Base-by-base conservation (phyloP, 2,888 invertebrate genomes). In the Oasisia sp. region DNA sequence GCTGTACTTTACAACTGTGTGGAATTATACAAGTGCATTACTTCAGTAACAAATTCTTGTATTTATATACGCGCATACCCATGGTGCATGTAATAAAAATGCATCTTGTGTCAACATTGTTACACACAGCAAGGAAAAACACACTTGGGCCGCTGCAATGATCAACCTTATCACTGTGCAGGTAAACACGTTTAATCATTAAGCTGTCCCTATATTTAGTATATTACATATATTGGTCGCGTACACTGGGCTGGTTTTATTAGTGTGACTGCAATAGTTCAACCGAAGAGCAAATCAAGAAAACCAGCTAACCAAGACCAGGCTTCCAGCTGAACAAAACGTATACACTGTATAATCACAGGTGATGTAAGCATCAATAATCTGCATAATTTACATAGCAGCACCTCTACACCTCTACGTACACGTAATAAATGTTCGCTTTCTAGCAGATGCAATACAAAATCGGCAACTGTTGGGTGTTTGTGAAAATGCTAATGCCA, bases 371-470 rank as follows among this genome's bases (percentile, higher is more conserved):
- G 50, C 9, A 14, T 50, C 14, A 74, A 74, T 74, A 27, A 19
- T 74, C 19, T 74, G 74, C 74, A 74, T 19, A 74, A 74, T 74
- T 74, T 74, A 74, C 74, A 74, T 74, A 74, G 74, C 74, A 27
- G n/a, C 74, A 74, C 74, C 19, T 74, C 74, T 74, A n/a, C n/a
- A n/a, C 27, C 74, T 74, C 74, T 74, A 74, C 27, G 74, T n/a
- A 74, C n/a, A 74, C 27, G 74, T 74, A 74, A 74, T 74, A 74
- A 74, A 74, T 7, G n/a, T 74, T n/a, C 27, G 74, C 74, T 27
- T 74, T 74, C 74, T 74, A 74, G 74, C 74, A 74, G 74, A 74
- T 74, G 74, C 74, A 74, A 74, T 74, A 74, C 2, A 74, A 74
- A 74, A 74, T 27, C 74, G 14, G 74, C 74, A 74, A 74, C 27